Conservation (phyloP, 2,113 vertebrate genomes). For the Oreotrochilus melanogaster region DNA sequence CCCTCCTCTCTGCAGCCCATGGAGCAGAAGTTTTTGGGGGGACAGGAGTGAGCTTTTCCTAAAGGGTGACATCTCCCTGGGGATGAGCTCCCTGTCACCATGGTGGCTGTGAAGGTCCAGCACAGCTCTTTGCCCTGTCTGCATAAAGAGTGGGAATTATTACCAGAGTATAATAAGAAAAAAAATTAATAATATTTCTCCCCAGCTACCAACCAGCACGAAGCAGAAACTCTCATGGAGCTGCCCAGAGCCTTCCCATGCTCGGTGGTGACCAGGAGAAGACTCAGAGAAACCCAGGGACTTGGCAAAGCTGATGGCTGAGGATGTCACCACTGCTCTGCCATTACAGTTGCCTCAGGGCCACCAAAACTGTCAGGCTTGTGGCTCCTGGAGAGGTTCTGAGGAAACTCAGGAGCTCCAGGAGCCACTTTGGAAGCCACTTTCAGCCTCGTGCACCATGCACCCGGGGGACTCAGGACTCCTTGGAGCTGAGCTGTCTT, state of each 20-base stretch:
- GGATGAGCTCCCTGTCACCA: not conserved
- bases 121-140: not conserved
- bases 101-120: fast-evolving
- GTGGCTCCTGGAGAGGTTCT: not conserved
- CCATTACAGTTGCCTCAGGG: fast-evolving
- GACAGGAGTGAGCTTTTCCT: not conserved
- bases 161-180: not conserved
- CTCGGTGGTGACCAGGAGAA: fast-evolving
- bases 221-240: not conserved
- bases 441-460: fast-evolving
- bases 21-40: too few relatives aligned
- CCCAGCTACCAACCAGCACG: not conserved
- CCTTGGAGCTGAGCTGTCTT: not conserved
- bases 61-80: fast-evolving
- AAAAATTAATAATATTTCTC: fast-evolving
- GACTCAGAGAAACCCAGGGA: not conserved
- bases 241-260: not conserved
- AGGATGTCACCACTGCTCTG: not conserved
- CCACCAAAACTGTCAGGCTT: not conserved
- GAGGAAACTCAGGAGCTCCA: not conserved
- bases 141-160: not conserved
- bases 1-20: not conserved
- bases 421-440: fast-evolving
- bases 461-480: fast-evolving
- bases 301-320: not conserved